These are phyloP conservation scores for Psilopsiagon aymara DNA, from an alignment of 2,113 vertebrate genomes.

Conservation along the genomic window DNA sequence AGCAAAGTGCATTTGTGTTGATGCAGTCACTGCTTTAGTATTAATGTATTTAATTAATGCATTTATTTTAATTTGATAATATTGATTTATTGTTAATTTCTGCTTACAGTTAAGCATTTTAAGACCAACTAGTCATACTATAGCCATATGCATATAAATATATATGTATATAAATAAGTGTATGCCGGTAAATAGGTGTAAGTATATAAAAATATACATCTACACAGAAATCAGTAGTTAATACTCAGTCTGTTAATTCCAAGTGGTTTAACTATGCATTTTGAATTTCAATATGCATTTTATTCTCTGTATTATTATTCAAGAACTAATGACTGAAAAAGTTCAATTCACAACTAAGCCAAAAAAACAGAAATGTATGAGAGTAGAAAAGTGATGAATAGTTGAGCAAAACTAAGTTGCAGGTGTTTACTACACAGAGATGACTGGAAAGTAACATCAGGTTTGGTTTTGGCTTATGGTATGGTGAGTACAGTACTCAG, in stretches of 20 bases:
- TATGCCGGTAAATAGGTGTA: background rate
- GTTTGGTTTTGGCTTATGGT: background rate
- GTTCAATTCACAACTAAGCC: background rate
- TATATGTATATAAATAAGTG: background rate
- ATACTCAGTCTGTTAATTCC: background rate
- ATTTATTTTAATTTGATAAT: background rate
- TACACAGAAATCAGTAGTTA: background rate
- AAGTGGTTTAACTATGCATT: background rate
- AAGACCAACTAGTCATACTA: background rate
- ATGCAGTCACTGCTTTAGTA: background rate
- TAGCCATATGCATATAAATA: background rate
- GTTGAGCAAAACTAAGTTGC: background rate
- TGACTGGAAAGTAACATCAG: background rate
- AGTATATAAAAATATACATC: background rate
- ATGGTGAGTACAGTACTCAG: background rate
- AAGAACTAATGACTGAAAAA: background rate
- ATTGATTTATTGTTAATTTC: background rate
- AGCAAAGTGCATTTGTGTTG: background rate
- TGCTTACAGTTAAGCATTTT: background rate
- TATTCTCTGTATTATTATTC: background rate
- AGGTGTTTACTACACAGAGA: background rate
- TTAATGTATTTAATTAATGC: background rate
- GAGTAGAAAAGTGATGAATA: background rate
- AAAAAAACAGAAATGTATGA: rapidly evolving
- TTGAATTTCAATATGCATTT: background rate